A percentile compares a stretch with the other conserved stretches of the same genome.
Evolutionary conservation across 2,797 vertebrate genomes (phyloP).

Genomic region (Clangula hyemalis): DNA sequence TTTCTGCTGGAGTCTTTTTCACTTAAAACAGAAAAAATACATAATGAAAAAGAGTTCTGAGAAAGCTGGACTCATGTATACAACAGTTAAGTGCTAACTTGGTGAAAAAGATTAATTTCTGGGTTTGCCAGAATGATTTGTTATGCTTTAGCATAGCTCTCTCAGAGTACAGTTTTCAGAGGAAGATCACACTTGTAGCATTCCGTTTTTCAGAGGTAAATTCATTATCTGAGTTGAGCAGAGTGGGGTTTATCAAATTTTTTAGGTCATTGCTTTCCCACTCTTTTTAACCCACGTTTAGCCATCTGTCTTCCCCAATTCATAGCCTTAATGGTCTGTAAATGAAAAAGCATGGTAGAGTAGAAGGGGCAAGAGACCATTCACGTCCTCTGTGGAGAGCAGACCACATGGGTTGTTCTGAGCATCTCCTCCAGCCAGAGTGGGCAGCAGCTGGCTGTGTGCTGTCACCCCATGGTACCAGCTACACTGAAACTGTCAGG

Average conservation of each 20-base stretch:
- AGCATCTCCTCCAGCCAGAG: fast-evolving
- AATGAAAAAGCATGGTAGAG: not conserved
- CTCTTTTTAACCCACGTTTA: not conserved
- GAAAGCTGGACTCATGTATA: not conserved
- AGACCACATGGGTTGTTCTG: not conserved
- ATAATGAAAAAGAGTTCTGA: not conserved
- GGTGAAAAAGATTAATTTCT: not conserved
- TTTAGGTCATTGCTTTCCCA: not conserved
- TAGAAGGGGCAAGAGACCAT: not conserved
- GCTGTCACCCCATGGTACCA: not conserved
- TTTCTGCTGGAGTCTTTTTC: not conserved
- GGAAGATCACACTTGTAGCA: not conserved
- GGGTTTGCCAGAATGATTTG: not conserved
- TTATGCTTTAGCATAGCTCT: not conserved
- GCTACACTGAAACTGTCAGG: not conserved
- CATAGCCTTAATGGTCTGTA: not conserved
- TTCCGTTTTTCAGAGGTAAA: not conserved
- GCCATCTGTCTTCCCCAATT: not conserved
- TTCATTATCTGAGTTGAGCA: not conserved
- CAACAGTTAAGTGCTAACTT: not conserved
- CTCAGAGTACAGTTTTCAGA: not conserved
- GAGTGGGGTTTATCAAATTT: not conserved
- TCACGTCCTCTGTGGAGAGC: not conserved
- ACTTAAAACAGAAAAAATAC: not conserved
- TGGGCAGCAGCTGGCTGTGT: not conserved